Base-by-base conservation (phyloP, 2,113 vertebrate genomes). In the Miniopterus natalensis region DNA sequence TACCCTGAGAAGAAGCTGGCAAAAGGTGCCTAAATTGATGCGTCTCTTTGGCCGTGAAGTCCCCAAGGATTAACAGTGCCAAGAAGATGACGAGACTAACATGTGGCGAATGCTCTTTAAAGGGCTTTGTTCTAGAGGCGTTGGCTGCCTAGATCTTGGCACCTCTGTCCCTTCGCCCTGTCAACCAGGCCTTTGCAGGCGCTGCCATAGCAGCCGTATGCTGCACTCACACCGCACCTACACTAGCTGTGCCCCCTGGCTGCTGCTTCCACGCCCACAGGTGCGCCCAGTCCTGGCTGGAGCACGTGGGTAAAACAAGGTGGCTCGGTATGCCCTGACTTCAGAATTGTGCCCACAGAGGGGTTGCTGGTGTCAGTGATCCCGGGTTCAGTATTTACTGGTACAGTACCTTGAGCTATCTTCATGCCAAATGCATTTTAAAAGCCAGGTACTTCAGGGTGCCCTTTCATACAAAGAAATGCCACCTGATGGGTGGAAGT, bases 201-300 rank as follows among this genome's bases (percentile, higher is more conserved):
- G 40, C 27, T 71, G 25, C 40, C 42, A 55, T 55, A 12, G 0
- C 36, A n/a, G 70, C 49, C 53, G 21, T 3, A 0, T 3, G 18
- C 40, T 8, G 9, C 8, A 21, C 14, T 17, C 47, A 0, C 23
- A 3, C 61, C 0, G 0, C 27, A 2, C 36, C 83, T 68, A 8
- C 27, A 14, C 8, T 5, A 14, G 51, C 20, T 13, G 11, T 47
- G 40, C 9, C 27, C 9, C 27, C 15, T 40, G 45, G 14, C 63
- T 65, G 25, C 31, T 12, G 53, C 59, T 23, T 36, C 61, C 0
- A 7, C 13, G 0, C 63, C 12, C 31, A 5, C 13, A 10, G 0
- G n/a, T 68, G 51, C 2, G 5, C 18, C 25, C 42, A 2, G 20
- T 14, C 9, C 74, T 4, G 1, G 12, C 66, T n/a, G 45, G 29